phyloP scores from a whole-genome alignment of 2,113 vertebrate genomes.

The Pluvianellus socialis region DNA sequence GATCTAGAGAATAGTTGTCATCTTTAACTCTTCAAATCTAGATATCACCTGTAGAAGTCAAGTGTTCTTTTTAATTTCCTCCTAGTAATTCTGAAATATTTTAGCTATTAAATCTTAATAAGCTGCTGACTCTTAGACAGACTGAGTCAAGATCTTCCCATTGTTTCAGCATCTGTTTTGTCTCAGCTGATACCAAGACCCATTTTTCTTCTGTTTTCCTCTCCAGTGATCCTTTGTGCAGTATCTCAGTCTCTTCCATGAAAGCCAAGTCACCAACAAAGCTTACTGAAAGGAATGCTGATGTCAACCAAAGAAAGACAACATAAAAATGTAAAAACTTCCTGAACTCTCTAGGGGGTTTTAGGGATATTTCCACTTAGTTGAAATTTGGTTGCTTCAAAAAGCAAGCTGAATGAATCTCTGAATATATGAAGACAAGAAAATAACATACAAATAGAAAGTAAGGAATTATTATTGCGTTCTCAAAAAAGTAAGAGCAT shows the following conservation, averaged over 20 bases:
- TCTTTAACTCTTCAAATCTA: not conserved
- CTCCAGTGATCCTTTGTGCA: not conserved
- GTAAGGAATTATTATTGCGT: not conserved
- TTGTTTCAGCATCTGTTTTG: not conserved
- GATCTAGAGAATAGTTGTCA: not conserved
- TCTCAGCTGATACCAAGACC: not conserved
- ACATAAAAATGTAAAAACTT: not conserved
- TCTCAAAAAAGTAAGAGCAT: not conserved
- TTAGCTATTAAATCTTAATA: not conserved
- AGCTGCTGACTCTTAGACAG: not conserved
- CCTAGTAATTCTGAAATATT: not conserved
- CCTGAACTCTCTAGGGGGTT: fast-evolving
- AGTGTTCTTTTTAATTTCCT: not conserved
- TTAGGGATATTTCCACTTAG: not conserved
- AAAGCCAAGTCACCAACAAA: not conserved
- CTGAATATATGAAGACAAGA: not conserved
- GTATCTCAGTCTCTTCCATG: not conserved
- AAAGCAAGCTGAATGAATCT: not conserved
- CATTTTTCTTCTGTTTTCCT: not conserved
- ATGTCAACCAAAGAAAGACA: not conserved
- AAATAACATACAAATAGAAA: not conserved
- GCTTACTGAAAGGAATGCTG: not conserved
- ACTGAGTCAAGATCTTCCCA: not conserved
- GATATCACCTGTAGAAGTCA: not conserved
- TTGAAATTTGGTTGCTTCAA: not conserved